Evolutionary conservation across 1,140 invertebrate species (phyloP).

Genomic region (Lethrus apterus): DNA sequence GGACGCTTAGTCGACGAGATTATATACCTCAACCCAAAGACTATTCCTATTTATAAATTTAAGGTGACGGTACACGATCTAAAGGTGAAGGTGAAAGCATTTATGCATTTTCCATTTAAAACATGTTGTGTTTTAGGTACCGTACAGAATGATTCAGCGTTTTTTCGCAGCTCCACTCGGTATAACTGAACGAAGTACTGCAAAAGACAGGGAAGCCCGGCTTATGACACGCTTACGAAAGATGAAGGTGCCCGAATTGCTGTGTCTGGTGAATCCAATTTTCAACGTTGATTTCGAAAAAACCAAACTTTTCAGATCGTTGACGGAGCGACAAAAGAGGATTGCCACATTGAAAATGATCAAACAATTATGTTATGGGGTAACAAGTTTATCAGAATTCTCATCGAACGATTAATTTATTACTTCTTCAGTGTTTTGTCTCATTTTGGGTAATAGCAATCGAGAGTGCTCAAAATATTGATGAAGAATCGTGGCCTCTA

Average conservation of each 20-base stretch:
- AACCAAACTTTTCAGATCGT: constrained; percentile 31
- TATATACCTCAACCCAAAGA: constrained; percentile 39
- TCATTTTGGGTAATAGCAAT: constrained; percentile 47
- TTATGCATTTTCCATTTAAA: constrained; percentile 13
- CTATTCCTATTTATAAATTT: constrained; percentile 34
- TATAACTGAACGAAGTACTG: constrained; percentile 33
- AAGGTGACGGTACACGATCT: constrained; percentile 26
- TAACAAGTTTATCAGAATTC: constrained; percentile 15
- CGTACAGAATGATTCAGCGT: constrained; percentile 40
- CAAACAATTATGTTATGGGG: constrained; percentile 34
- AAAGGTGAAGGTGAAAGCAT: constrained; percentile 33
- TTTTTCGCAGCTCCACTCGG: constrained; percentile 43
- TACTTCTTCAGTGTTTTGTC: constrained; percentile 30
- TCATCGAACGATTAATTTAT: background rate
- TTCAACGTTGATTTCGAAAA: constrained; percentile 48
- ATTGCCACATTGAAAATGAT: constrained; percentile 41
- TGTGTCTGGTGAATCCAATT: constrained; percentile 46
- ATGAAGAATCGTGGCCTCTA: constrained; percentile 47
- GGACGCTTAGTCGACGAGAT: constrained; percentile 52
- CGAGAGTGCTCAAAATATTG: constrained; percentile 47
- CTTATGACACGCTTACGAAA: constrained; percentile 35
- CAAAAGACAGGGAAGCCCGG: constrained; percentile 41
- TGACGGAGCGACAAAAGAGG: constrained; percentile 32
- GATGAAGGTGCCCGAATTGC: constrained; percentile 35
- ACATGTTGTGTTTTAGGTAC: constrained; percentile 31